Percentiles rank a stretch among this genome's conserved stretches.
Evolutionary conservation across 1,140 invertebrate species (phyloP).

Genomic region (Metaphire vulgaris): DNA sequence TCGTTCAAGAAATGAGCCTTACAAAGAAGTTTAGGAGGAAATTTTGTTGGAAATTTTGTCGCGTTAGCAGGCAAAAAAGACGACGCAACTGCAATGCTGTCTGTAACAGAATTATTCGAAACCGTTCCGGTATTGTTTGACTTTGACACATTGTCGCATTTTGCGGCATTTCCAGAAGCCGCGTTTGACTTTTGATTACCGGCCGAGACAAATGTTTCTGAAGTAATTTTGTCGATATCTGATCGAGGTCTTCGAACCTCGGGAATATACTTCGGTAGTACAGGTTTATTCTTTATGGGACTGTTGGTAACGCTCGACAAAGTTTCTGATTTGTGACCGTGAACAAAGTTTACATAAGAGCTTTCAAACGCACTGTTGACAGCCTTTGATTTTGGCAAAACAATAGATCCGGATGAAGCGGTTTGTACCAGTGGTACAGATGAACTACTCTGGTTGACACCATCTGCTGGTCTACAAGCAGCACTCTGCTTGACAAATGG

Average conservation of each 20-base stretch:
- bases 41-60: neutral
- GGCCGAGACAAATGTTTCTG: neutral
- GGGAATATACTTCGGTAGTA: slow-evolving; percentile 46
- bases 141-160: neutral
- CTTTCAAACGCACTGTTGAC: slow-evolving; percentile 36
- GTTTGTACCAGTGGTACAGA: neutral
- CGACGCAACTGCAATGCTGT: neutral
- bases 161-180: neutral
- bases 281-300: slow-evolving; percentile 41
- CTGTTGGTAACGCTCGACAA: slow-evolving; percentile 45
- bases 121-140: neutral
- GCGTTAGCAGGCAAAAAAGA: neutral
- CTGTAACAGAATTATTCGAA: neutral
- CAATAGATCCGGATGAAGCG: neutral
- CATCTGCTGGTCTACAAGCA: neutral
- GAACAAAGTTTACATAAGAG: slow-evolving; percentile 45
- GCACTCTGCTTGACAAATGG: neutral
- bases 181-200: neutral
- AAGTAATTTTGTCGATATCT: neutral
- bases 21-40: neutral
- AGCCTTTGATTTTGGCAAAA: neutral
- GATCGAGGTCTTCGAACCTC: slow-evolving; percentile 37
- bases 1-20: neutral
- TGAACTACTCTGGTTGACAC: neutral
- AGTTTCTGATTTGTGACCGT: slow-evolving; percentile 48